Evolutionary conservation across 2,888 invertebrate genomes (phyloP).

Genomic region (Apodemia duryi): DNA sequence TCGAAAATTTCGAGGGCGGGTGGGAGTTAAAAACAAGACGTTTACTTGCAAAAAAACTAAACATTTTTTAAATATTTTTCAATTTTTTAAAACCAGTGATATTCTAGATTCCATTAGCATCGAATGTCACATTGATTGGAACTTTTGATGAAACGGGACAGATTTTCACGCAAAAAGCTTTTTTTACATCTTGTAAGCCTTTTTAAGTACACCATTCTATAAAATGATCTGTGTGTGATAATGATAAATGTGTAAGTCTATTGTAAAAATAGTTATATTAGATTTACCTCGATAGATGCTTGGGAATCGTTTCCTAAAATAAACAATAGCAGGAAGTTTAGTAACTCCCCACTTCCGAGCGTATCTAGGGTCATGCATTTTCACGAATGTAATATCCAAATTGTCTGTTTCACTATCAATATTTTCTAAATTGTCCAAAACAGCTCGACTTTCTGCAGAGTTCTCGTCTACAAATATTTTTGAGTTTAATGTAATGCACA

Average conservation of each 20-base stretch:
- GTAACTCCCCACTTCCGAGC: conserved; percentile 97
- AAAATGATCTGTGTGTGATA: neutral
- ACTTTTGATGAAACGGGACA: too few species aligned
- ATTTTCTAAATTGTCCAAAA: conserved; percentile 91
- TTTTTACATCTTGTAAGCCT: too few species aligned
- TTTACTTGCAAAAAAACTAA: too few species aligned
- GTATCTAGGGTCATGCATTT: conserved; percentile 94
- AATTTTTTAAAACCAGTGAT: too few species aligned
- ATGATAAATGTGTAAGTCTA: neutral
- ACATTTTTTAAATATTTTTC: too few species aligned
- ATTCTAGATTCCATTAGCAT: too few species aligned
- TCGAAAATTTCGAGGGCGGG: too few species aligned
- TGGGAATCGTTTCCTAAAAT: conserved; percentile 94
- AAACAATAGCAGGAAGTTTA: conserved; percentile 93
- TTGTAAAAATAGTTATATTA: neutral
- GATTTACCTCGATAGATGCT: conserved; percentile 91
- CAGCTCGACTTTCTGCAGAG: conserved; percentile 89
- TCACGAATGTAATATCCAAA: conserved; percentile 95
- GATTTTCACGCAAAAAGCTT: too few species aligned
- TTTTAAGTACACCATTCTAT: too few species aligned
- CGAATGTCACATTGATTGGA: neutral
- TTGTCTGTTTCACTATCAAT: conserved; percentile 97
- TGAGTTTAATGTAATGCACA: neutral
- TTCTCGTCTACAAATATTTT: conserved; percentile 83
- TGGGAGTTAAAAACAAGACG: too few species aligned